Base-by-base conservation (phyloP, 2,797 vertebrate genomes). In the Sebastes nivosus region DNA sequence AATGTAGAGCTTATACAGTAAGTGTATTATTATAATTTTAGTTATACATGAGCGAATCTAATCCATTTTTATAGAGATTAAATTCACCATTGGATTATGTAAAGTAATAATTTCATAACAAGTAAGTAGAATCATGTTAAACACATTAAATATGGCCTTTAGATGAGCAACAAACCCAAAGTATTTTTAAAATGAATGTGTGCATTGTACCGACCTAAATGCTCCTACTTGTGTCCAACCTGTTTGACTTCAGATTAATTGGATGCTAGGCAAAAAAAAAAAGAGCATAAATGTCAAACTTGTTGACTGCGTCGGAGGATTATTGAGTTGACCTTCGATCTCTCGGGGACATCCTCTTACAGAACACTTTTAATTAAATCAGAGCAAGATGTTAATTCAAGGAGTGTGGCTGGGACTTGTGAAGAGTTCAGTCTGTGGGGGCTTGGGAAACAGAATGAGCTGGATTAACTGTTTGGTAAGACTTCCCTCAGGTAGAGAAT, bases 291-390 rank as follows among this genome's bases (percentile, higher is more conserved):
- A 80, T 72, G 85, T 92, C 68, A 76, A 83, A 88, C 88, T 72
- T 91, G 94, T 90, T 94, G 90, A 87, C 68, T 67, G 82, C 38
- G 83, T 86, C 84, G 74, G 81, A 72, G 91, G 89, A 92, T 91
- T 92, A 89, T 72, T 75, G 79, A 81, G 72, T 42, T 92, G 91
- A 92, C 91, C 92, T 90, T 74, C 20, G 87, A 85, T 88, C 87
- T 91, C 87, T 25, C 2, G 58, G 85, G 85, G 86, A 90, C 81
- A 72, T 88, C 75, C 66, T 79, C 75, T 77, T 52, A 36, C 57
- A 76, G 66, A 87, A 77, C 79, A 67, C 61, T 78, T 86, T 93
- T 93, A 91, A 93, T 93, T 93, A 93, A 92, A 88, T 89, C 69
- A 83, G 68, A 75, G 80, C 65, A 16, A 57, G 67, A 79, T 74